Evolutionary conservation across 2,888 invertebrate genomes (phyloP).

Genomic region (Aphodius granarius): DNA sequence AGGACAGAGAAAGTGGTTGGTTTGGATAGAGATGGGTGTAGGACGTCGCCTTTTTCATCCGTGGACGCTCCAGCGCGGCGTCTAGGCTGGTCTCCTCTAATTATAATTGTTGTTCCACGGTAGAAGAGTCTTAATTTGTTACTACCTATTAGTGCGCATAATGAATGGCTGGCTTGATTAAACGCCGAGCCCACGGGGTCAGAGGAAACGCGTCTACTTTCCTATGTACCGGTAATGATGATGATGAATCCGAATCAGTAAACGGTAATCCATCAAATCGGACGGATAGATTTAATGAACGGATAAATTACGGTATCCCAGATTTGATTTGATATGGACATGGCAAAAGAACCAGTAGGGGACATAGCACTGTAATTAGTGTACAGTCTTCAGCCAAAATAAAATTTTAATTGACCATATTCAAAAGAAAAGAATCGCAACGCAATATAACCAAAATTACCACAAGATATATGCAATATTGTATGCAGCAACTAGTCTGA

Average conservation of each 20-base stretch:
- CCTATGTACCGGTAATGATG: not conserved
- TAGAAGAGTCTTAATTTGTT: conserved; percentile 19
- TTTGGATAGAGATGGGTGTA: not conserved
- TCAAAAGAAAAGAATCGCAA: too few species aligned
- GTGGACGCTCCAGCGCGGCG: not conserved
- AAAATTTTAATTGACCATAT: too few species aligned
- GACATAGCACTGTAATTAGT: too few species aligned
- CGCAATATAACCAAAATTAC: too few species aligned
- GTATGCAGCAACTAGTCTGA: too few species aligned
- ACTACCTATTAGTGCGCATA: conserved; percentile 16
- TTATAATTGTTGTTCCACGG: not conserved
- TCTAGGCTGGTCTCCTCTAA: not conserved
- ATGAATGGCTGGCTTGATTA: conserved; percentile 10
- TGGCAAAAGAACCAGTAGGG: too few species aligned
- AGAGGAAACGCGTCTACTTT: not conserved
- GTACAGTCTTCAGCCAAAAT: too few species aligned
- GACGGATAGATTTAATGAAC: not conserved
- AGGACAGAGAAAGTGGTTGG: conserved; percentile 39
- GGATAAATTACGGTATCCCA: not conserved
- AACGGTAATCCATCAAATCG: not conserved
- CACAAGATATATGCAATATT: too few species aligned
- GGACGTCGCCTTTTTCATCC: not conserved
- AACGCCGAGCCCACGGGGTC: not conserved
- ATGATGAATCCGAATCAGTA: not conserved
- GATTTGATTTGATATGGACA: too few species aligned